Conservation (phyloP, 2,888 invertebrate species). For the Pherbina coryleti region DNA sequence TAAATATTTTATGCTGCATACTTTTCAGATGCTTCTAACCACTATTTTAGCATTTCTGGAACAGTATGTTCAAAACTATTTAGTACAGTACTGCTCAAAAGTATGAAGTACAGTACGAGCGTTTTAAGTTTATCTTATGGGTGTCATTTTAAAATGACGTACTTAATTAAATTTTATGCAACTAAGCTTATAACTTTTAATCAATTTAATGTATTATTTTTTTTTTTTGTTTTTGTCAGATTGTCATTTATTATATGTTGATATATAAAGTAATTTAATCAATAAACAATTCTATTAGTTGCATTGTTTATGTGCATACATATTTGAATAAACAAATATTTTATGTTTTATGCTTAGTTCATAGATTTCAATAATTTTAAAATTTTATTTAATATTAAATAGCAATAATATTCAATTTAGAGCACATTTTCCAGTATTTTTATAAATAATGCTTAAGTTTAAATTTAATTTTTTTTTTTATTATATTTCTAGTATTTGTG, state of each 20-base stretch:
- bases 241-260: background rate
- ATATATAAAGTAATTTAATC: background rate
- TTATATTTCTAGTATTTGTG: background rate
- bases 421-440: background rate
- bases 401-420: background rate
- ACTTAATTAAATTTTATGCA: too few relatives aligned
- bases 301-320: background rate
- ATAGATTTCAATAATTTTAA: background rate
- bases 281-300: background rate
- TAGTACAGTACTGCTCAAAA: too few relatives aligned
- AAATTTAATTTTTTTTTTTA: background rate
- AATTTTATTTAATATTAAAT: background rate
- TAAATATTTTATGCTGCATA: too few relatives aligned
- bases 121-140: too few relatives aligned
- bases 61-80: too few relatives aligned
- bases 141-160: too few relatives aligned
- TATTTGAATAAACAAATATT: background rate
- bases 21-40: too few relatives aligned
- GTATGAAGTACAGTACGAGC: too few relatives aligned
- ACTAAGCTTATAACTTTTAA: conserved; percentile 12
- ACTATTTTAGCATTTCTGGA: too few relatives aligned
- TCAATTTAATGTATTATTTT: background rate
- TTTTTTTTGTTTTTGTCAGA: background rate
- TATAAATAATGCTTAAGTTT: background rate
- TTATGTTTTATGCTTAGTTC: too few relatives aligned